Evolutionary conservation across 2,888 invertebrate genomes (phyloP), one percentile per base, ranked within the genome.

Genomic region (Creontiades dilutus): DNA sequence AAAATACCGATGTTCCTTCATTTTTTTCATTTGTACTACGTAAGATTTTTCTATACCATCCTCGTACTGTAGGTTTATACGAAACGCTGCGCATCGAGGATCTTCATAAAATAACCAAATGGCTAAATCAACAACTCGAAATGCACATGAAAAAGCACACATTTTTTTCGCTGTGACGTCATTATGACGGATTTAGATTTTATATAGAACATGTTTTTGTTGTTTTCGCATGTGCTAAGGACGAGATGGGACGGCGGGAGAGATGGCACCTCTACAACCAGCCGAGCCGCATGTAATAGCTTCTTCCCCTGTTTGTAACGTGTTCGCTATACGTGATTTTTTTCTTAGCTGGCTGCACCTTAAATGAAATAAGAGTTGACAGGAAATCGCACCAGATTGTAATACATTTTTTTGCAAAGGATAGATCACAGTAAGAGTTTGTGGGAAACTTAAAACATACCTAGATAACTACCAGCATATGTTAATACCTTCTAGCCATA

Each of bases 171-270:
- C 68, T 68, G 68, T 23, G 68, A 13, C 9, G 68, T 19, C 23
- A 23, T 68, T 12, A 23, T 68, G 11, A 68, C 12, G 68, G 68
- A 27, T 14, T 52, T 37, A 4, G 52, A 61, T 28, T 68, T 37
- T 46, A 16, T 19, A 0, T n/a, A 68, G 46, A 85, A 75, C 19
- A 47, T 76, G 14, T 86, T 28, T 86, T 68, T 86, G 86, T 85
- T 91, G 91, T 89, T 90, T 90, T 61, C 92, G 92, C 47, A 92
- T 95, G 95, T 68, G 78, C 57, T 47, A 78, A 90, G 90, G 89
- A 68, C 80, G 89, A 68, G 91, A 90, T 68, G 89, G 90, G 84
- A 76, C 76, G 14, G 12, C 81, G 37, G 78, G 90, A 47, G 91
- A 90, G 19, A 48, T 90, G 86, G 84, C 91, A 78, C 90, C 84